phyloP scores from a whole-genome alignment of 2,888 invertebrate species.

The Melangyna quadrimaculata region DNA sequence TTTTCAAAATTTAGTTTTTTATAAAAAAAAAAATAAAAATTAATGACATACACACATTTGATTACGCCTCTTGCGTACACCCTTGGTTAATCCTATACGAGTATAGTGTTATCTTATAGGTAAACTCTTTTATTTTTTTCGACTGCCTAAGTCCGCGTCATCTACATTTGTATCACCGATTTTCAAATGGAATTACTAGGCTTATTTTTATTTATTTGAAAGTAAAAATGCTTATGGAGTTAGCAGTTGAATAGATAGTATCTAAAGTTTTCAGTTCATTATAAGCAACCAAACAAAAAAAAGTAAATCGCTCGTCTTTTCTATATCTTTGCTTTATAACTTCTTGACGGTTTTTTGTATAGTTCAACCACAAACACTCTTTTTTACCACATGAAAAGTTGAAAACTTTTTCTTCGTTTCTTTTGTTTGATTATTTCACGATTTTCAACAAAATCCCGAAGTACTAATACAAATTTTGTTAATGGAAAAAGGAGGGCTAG shows the following conservation, averaged over 20 bases:
- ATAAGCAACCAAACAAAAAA: slow-evolving; percentile 29
- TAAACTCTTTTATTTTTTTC: too few relatives aligned
- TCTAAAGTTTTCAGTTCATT: slow-evolving; percentile 40
- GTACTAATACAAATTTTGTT: slow-evolving; percentile 64
- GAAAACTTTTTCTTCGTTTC: slow-evolving; percentile 28
- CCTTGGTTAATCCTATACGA: too few relatives aligned
- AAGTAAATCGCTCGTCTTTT: slow-evolving; percentile 23
- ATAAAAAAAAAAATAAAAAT: too few relatives aligned
- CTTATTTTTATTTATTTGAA: not conserved
- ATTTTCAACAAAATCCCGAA: slow-evolving; percentile 31
- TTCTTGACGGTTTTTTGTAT: not conserved
- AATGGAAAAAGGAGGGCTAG: slow-evolving; percentile 49
- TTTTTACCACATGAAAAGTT: slow-evolving; percentile 41
- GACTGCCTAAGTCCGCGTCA: slow-evolving; percentile 22
- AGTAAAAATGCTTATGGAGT: not conserved
- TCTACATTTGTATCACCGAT: slow-evolving; percentile 52
- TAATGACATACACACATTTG: too few relatives aligned
- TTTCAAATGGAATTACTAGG: slow-evolving; percentile 12
- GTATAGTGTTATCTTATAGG: too few relatives aligned
- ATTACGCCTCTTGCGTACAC: too few relatives aligned
- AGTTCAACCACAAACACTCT: slow-evolving; percentile 7
- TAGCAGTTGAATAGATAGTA: slow-evolving; percentile 43
- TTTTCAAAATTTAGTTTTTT: too few relatives aligned
- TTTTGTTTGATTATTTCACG: slow-evolving; percentile 39
- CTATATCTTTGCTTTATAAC: not conserved